Conservation (phyloP, 2,888 invertebrate species). For the Melinopterus prodromus region DNA sequence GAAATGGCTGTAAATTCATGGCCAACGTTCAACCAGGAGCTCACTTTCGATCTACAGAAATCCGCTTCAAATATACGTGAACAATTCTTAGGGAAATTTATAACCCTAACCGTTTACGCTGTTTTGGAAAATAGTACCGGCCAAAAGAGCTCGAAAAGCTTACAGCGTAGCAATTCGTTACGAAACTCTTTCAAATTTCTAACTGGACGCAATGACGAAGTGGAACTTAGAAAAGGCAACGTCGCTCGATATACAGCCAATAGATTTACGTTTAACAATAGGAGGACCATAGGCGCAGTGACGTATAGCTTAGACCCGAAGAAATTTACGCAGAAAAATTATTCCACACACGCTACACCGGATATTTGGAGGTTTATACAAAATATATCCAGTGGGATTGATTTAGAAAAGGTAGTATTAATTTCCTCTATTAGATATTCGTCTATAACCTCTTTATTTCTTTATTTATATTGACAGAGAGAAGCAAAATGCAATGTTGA, state of each 20-base stretch:
- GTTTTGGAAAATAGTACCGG: slow-evolving; percentile 66
- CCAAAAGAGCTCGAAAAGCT: slow-evolving; percentile 49
- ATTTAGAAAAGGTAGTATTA: slow-evolving; percentile 59
- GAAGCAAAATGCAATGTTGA: slow-evolving; percentile 76
- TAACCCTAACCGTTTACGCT: slow-evolving; percentile 75
- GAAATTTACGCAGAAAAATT: slow-evolving; percentile 69
- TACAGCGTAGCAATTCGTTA: slow-evolving; percentile 30
- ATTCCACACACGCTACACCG: slow-evolving; percentile 70
- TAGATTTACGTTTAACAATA: slow-evolving; percentile 67
- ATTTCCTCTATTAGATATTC: slow-evolving; percentile 15
- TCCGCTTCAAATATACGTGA: slow-evolving; percentile 64
- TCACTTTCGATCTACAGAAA: slow-evolving; percentile 70
- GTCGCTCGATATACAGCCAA: slow-evolving; percentile 59
- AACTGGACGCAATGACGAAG: slow-evolving; percentile 35
- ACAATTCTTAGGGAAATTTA: slow-evolving; percentile 71
- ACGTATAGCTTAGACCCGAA: slow-evolving; percentile 74
- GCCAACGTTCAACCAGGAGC: slow-evolving; percentile 84
- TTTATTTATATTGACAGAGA: slow-evolving; percentile 61
- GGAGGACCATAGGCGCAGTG: slow-evolving; percentile 73
- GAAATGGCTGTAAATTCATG: slow-evolving; percentile 77
- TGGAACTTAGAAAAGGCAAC: slow-evolving; percentile 37
- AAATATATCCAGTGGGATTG: slow-evolving; percentile 71
- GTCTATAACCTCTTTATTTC: slow-evolving; percentile 32
- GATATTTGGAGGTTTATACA: slow-evolving; percentile 75
- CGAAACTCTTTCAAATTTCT: slow-evolving; percentile 33